Evolutionary conservation across 2,113 vertebrate species (phyloP), one percentile per base, ranked within the genome.

Genomic region (Chionodraco myersi): DNA sequence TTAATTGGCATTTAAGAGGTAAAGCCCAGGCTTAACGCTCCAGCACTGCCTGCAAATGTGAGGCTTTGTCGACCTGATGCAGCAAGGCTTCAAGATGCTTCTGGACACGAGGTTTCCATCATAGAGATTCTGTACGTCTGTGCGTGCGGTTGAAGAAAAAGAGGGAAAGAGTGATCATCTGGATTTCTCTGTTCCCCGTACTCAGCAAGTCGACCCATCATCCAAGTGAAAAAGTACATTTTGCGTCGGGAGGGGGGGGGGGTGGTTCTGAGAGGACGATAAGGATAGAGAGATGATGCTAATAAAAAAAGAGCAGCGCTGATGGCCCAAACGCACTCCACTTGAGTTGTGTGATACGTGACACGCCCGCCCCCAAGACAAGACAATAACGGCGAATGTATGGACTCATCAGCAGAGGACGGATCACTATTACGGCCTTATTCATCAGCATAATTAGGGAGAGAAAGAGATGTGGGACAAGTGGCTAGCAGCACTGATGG

Each of bases 381-480:
- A 79, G 82, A 88, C 87, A 83, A 87, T 86, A 82, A 81, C 15
- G 58, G 80, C 69, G 60, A 88, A 62, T 14, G 45, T 68, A 66
- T 44, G 77, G 73, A 80, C 88, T 90, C 85, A 89, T 91, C 85
- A 86, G 80, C 56, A 5, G 68, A 86, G 84, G 81, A 89, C 72
- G 30, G 79, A 89, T 90, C 87, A 51, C 80, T 48, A 76, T 87
- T 79, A 77, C n/a, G 47, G 78, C 79, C 80, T 82, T 89, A 90
- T 91, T 91, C 86, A 91, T 93, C 90, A 86, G 86, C 75, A 26
- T 91, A 92, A 94, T 92, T 90, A 91, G 86, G 49, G n/a, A 65
- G 69, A 74, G 88, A 81, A 75, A 83, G 89, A 78, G 85, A 88
- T 83, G 80, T 61, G 65, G 84, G 79, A 89, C 81, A 80, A 91